Conservation (phyloP, 2,888 invertebrate species). For the Parasteatoda lunata region DNA sequence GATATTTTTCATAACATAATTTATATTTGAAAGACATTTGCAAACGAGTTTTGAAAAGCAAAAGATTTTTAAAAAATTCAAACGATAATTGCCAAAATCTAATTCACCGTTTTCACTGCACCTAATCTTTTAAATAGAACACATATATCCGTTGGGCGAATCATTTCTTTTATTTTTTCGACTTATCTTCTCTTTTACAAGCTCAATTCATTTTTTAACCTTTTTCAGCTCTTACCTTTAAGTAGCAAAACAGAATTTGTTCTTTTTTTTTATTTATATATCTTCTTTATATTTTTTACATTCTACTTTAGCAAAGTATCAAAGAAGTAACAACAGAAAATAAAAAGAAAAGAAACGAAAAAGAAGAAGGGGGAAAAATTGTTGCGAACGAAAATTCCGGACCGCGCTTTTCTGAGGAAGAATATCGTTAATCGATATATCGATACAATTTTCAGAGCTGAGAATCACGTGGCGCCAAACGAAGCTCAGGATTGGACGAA, state of each 20-base stretch:
- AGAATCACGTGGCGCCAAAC: slow-evolving; percentile 56
- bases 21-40: no score
- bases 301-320: slow-evolving; percentile 26
- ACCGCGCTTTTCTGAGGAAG: slow-evolving; percentile 42
- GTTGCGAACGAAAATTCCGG: slow-evolving; percentile 43
- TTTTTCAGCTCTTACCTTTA: slow-evolving; percentile 19
- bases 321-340: slow-evolving; percentile 33
- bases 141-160: not conserved
- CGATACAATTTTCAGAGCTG: slow-evolving; percentile 62
- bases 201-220: slow-evolving; percentile 9
- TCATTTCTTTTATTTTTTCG: not conserved
- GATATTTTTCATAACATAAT: no score
- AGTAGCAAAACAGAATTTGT: slow-evolving; percentile 38
- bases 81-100: not conserved
- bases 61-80: not conserved
- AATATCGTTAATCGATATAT: slow-evolving; percentile 68
- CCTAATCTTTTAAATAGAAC: slow-evolving; percentile 6
- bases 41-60: no score
- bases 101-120: not conserved
- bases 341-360: slow-evolving; percentile 26
- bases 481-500: slow-evolving; percentile 31
- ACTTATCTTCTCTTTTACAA: slow-evolving; percentile 30
- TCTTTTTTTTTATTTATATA: not conserved
- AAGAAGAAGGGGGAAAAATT: slow-evolving; percentile 13
- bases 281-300: not conserved